phyloP scores from a whole-genome alignment of 2,888 invertebrate genomes.

The Pseudolycoriella hygida region DNA sequence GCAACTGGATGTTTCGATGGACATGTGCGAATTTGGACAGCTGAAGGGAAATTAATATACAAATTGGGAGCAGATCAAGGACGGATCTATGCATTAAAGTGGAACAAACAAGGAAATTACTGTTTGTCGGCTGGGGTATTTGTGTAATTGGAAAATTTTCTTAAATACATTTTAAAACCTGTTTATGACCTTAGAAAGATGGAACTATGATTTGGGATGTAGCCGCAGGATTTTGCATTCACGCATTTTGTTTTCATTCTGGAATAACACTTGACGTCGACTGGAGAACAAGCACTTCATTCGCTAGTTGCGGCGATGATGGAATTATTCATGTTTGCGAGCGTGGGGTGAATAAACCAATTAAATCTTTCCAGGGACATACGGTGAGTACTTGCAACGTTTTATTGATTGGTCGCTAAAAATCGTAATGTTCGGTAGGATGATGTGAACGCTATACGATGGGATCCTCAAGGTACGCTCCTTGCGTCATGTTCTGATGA shows the following conservation, averaged over 20 bases:
- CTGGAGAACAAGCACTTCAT: constrained; percentile 89
- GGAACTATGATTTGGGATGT: constrained; percentile 99
- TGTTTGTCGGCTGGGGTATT: constrained; percentile 86
- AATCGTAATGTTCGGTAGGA: constrained; percentile 39
- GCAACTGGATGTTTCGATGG: constrained; percentile 99
- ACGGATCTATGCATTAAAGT: constrained; percentile 96
- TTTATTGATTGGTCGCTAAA: constrained; percentile 2
- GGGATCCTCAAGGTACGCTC: constrained; percentile 89
- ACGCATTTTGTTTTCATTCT: constrained; percentile 95
- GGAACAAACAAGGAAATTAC: constrained; percentile 97
- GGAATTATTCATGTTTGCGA: constrained; percentile 96
- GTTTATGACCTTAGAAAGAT: constrained; percentile 32
- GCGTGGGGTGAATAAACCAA: constrained; percentile 67
- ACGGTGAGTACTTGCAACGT: background rate
- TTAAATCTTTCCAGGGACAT: too few species aligned
- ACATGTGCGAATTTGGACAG: constrained; percentile 96
- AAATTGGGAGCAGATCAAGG: constrained; percentile 97
- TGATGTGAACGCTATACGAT: constrained; percentile 99
- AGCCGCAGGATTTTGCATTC: constrained; percentile 91
- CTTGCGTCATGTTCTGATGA: constrained; percentile 56
- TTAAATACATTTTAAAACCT: too few species aligned
- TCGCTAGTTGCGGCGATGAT: constrained; percentile 98
- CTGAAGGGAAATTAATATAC: constrained; percentile 81
- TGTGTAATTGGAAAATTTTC: background rate
- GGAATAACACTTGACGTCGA: constrained; percentile 98